Evolutionary conservation across 2,888 invertebrate genomes (phyloP), one percentile per base, ranked within the genome.

Genomic region (Ariolimax columbianus): DNA sequence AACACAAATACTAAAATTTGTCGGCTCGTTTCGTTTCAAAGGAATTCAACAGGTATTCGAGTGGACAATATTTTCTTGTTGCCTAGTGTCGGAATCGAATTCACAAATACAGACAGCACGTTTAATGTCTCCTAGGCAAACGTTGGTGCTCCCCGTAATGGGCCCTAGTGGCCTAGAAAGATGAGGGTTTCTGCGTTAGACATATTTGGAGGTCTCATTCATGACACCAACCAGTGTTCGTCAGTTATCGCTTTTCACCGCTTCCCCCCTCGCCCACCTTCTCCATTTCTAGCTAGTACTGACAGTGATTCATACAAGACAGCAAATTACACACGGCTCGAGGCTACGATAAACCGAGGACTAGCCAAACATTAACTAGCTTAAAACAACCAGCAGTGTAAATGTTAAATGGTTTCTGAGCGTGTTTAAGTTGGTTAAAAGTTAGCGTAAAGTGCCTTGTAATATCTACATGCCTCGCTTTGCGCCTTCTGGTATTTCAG

Each of bases 231-330:
- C 68, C 23, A 23, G 68, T 17, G 36, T 33, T 14, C 14, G 23
- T 68, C 4, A 19, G 14, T 55, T 23, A 19, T 23, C 14, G 1
- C 19, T 68, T 36, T 19, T 26, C 66, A 11, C 66, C 30, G n/a
- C 66, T 30, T 66, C 23, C 59, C 66, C 68, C 68, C 68, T 36
- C 3, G 7, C 4, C 17, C 17, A 3, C 33, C 36, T 17, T 19
- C 36, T 36, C 36, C 36, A 17, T 19, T 1, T 19, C n/a, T n/a
- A n/a, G n/a, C 26, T 66, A 9, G 9, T 30, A 26, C 66, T 68
- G 68, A 68, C 33, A 36, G 36, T 36, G 68, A 68, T 68, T 66
- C 66, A 66, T 9, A 33, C 68, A 68, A 47, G 36, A 68, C 68
- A 36, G 3, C 19, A 68, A 68, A 36, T 68, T 33, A 68, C 68